Conservation (phyloP, 2,797 vertebrate genomes). For the Leuciscus waleckii region DNA sequence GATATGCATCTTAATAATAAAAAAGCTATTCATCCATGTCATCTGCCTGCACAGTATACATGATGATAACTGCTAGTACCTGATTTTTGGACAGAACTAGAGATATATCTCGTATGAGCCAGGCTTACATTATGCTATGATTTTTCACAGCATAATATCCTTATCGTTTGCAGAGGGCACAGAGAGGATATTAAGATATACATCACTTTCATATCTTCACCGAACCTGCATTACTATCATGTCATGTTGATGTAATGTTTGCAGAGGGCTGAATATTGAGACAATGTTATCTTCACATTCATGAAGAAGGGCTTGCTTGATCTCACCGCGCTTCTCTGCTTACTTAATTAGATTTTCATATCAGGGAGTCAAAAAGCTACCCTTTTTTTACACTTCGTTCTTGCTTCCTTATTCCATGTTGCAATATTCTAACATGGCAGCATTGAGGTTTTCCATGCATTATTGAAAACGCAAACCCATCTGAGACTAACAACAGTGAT, state of each 20-base stretch:
- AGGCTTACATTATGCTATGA: conserved; percentile 29
- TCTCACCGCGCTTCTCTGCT: conserved; percentile 43
- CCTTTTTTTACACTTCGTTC: not conserved
- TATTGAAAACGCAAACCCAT: conserved; percentile 69
- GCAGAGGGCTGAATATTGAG: conserved; percentile 43
- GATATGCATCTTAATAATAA: conserved; percentile 33
- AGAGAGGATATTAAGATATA: conserved; percentile 55
- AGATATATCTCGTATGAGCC: conserved; percentile 26
- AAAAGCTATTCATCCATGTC: conserved; percentile 47
- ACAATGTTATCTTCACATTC: conserved; percentile 46
- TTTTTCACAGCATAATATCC: conserved; percentile 55
- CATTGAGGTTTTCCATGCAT: conserved; percentile 61
- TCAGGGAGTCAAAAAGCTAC: conserved; percentile 48
- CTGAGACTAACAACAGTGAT: conserved; percentile 57
- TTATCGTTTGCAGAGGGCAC: conserved; percentile 46
- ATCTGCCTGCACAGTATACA: conserved; percentile 30
- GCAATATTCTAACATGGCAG: not conserved
- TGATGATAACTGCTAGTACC: conserved; percentile 21
- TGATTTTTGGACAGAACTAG: conserved; percentile 29
- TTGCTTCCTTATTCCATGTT: not conserved
- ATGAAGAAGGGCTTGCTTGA: conserved; percentile 40
- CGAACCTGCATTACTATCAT: conserved; percentile 45
- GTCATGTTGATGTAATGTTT: conserved; percentile 51
- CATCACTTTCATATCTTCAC: conserved; percentile 49
- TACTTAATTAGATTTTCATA: conserved; percentile 59